Base-by-base conservation (phyloP, 2,888 invertebrate genomes). In the Oligia fasciuncula region DNA sequence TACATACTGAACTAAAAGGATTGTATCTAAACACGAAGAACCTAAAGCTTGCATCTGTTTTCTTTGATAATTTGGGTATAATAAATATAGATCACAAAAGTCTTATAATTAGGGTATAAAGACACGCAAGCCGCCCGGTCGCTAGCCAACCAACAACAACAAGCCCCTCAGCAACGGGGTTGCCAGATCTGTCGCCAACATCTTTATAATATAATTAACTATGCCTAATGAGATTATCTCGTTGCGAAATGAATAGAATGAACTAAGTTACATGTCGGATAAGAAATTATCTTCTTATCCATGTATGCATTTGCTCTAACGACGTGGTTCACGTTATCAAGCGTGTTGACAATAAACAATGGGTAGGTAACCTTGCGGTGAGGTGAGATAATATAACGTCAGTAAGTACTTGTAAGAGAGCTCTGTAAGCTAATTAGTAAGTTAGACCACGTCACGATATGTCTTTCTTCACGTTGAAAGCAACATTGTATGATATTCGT, bases 331-430 rank as follows among this genome's bases (percentile, higher is more conserved):
- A 91, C 92, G 89, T 93, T 93, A 94, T 94, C 94, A 92, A 91
- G 91, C 83, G 84, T 87, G 91, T 90, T 91, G 92, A 94, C 94
- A 94, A 95, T 94, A 94, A 94, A 95, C 95, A 95, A 95, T 95
- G 93, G 94, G 86, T 89, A 89, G 91, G 91, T 93, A 93, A 93
- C 95, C 95, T 95, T 95, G 95, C 84, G 87, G 84, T 89, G 91
- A 91, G 89, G 91, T 84, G 91, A 91, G 93, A 93, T 94, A 93
- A 91, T 91, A 83, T 89, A 88, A 87, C 83, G 84, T 87, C 84
- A 79, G 77, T 86, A 79, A 84, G 86, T 88, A 90, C 83, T 82
- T 79, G 81, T 93, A 92, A 93, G 81, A 86, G 87, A 90, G 89
- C 90, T 90, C 83, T 87, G 77, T 80, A 83, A 86, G 85, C 83